phyloP scores from a whole-genome alignment of 2,797 vertebrate species.

The Knipowitschia caucasica region DNA sequence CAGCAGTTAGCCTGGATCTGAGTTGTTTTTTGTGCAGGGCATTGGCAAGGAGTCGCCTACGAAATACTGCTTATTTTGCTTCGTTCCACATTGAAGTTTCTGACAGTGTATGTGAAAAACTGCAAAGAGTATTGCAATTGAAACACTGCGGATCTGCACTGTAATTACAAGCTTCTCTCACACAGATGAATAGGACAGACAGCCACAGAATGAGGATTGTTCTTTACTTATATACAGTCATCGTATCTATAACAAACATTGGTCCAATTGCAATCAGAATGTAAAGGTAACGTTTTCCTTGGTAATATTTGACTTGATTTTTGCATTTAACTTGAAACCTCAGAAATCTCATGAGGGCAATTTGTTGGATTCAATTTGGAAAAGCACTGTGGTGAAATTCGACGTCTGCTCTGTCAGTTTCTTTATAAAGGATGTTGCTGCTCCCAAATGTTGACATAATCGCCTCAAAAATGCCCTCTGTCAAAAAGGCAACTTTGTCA shows the following conservation, averaged over 20 bases:
- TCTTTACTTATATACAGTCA: conserved; percentile 36
- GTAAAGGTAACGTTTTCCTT: conserved; percentile 24
- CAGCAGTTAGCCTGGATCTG: conserved; percentile 67
- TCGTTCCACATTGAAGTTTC: conserved; percentile 70
- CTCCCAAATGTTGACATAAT: conserved; percentile 67
- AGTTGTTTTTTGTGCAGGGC: conserved; percentile 73
- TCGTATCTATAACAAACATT: conserved; percentile 48
- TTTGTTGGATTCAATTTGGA: conserved; percentile 58
- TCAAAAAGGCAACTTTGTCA: conserved; percentile 50
- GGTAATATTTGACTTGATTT: conserved; percentile 34
- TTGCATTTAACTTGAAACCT: conserved; percentile 39
- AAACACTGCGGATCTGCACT: conserved; percentile 64
- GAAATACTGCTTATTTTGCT: conserved; percentile 78
- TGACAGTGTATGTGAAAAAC: conserved; percentile 77
- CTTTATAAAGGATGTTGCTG: conserved; percentile 57
- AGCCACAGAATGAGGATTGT: conserved; percentile 53
- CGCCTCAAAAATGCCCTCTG: conserved; percentile 72
- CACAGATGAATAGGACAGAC: conserved; percentile 48
- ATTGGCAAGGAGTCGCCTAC: conserved; percentile 65
- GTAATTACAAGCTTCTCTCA: conserved; percentile 67
- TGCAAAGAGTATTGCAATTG: conserved; percentile 68
- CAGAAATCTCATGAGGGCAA: conserved; percentile 59
- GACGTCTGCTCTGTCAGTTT: conserved; percentile 48
- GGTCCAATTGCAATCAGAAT: conserved; percentile 52
- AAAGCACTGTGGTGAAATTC: conserved; percentile 65